Conservation (phyloP, 2,888 invertebrate species). For the Rugalucina vietnamica region DNA sequence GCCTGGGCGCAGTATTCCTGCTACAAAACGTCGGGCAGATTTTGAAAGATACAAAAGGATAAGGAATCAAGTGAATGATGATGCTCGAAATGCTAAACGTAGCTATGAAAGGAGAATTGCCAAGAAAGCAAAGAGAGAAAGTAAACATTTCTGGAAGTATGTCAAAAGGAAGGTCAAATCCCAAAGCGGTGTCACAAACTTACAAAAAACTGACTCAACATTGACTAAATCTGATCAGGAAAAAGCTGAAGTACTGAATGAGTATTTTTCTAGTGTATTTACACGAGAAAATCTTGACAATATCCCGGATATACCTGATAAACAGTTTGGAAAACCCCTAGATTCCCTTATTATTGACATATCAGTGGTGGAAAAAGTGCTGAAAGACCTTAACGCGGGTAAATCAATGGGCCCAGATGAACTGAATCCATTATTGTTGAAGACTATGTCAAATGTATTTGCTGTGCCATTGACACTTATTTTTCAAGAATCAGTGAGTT, state of each 20-base stretch:
- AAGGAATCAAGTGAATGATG: not conserved
- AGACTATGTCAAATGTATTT: not conserved
- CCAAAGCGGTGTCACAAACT: not conserved
- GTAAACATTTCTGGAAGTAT: slow-evolving; percentile 22
- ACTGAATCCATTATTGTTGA: not conserved
- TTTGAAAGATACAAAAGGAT: not conserved
- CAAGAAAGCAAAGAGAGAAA: not conserved
- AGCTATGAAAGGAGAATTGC: not conserved
- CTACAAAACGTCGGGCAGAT: not conserved
- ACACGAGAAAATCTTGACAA: slow-evolving; percentile 1
- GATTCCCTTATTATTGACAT: not conserved
- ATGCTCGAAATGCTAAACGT: not conserved
- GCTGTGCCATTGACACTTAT: not conserved
- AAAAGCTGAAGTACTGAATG: slow-evolving; percentile 18
- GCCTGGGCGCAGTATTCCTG: not conserved
- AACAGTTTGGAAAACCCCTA: not conserved
- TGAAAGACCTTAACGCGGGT: not conserved
- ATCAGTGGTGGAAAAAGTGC: not conserved
- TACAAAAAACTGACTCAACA: not conserved
- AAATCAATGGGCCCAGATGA: slow-evolving; percentile 11
- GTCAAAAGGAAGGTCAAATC: slow-evolving; percentile 12
- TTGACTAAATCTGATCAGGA: slow-evolving; percentile 6
- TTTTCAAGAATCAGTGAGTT: not conserved
- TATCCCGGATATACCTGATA: slow-evolving; percentile 1
- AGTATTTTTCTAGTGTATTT: slow-evolving; percentile 18